Conservation (phyloP, 2,888 invertebrate genomes). For the Melipona beecheii region DNA sequence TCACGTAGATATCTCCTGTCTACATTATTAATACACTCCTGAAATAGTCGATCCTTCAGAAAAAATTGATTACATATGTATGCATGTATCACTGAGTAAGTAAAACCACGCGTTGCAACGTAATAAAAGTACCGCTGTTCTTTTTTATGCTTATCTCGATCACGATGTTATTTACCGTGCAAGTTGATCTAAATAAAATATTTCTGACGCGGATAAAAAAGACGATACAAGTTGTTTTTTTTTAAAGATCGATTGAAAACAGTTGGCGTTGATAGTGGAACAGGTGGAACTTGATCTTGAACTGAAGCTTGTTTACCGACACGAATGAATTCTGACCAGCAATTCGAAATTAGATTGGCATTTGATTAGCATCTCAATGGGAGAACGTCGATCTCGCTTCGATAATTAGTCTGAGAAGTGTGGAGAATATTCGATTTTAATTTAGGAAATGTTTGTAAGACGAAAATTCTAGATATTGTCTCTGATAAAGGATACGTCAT, state of each 20-base stretch:
- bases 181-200: neutral
- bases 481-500: neutral
- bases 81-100: accelerated
- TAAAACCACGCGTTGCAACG: too few species aligned
- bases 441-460: neutral
- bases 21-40: neutral
- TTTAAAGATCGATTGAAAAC: slow-evolving; percentile 32
- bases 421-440: neutral
- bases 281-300: slow-evolving; percentile 62
- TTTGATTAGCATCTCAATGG: slow-evolving; percentile 50
- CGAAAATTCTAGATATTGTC: neutral
- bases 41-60: neutral
- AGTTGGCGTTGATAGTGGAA: slow-evolving; percentile 55
- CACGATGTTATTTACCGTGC: too few species aligned
- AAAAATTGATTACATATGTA: neutral
- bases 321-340: slow-evolving; percentile 48
- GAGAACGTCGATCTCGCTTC: slow-evolving; percentile 27
- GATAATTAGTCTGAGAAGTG: slow-evolving; percentile 9
- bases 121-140: too few species aligned
- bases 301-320: slow-evolving; percentile 51
- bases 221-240: too few species aligned
- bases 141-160: neutral
- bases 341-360: slow-evolving; percentile 64
- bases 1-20: slow-evolving; percentile 10
- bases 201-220: neutral